Evolutionary conservation across 2,113 vertebrate species (phyloP).

Genomic region (Tetrao urogallus): DNA sequence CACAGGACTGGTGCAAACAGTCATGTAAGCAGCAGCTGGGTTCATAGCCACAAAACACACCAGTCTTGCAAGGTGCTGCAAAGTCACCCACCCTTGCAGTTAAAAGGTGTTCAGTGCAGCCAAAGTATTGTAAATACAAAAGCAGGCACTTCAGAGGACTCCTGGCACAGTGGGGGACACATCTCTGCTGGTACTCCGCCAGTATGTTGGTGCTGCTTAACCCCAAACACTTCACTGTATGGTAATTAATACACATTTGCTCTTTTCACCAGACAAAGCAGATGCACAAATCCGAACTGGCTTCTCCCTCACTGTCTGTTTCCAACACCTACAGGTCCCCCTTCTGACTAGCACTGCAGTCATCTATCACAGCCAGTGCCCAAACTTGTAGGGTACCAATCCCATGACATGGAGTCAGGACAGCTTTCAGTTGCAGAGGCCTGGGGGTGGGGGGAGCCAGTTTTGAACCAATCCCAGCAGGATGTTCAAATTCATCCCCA

Average conservation of each 20-base stretch:
- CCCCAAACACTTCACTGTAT: background rate
- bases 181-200: background rate
- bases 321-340: background rate
- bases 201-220: background rate
- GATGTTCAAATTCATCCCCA: background rate
- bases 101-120: background rate
- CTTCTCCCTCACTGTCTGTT: background rate
- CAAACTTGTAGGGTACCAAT: background rate
- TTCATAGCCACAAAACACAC: background rate
- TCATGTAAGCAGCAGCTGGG: background rate
- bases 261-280: background rate
- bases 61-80: background rate
- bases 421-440: background rate
- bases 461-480: background rate
- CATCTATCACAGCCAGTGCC: background rate
- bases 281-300: background rate
- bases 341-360: background rate
- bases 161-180: background rate
- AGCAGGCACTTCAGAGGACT: background rate
- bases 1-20: background rate
- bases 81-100: background rate
- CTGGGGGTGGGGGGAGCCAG: background rate
- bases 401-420: background rate
- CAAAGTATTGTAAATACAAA: background rate
- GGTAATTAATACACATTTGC: background rate